phyloP scores from a whole-genome alignment of 1,140 invertebrate genomes.

The Drosophila bocki region DNA sequence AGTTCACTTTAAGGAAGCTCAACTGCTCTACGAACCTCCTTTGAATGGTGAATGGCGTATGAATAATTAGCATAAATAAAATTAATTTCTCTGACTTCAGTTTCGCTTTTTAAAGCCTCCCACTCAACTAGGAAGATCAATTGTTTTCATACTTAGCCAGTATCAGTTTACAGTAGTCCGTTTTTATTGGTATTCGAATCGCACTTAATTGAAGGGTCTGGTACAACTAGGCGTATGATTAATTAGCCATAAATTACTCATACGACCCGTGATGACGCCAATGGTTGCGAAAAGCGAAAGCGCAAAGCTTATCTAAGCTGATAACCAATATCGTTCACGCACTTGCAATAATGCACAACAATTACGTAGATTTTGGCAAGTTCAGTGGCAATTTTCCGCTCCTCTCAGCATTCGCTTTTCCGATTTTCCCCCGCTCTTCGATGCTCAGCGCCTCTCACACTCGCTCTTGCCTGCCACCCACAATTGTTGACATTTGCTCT shows the following conservation, averaged over 20 bases:
- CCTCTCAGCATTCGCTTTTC: background rate
- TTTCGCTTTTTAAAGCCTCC: background rate
- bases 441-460: constrained; percentile 39
- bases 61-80: constrained; percentile 7
- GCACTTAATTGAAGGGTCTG: background rate
- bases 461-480: constrained; percentile 38
- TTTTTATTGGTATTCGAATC: background rate
- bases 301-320: constrained; percentile 26
- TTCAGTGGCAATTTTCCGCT: constrained; percentile 34
- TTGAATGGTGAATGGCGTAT: background rate
- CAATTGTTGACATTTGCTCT: constrained; percentile 53
- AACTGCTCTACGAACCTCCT: background rate
- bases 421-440: constrained; percentile 13
- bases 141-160: background rate
- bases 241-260: constrained; percentile 58
- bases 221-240: constrained; percentile 45
- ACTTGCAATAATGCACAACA: constrained; percentile 34
- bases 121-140: background rate
- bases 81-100: background rate
- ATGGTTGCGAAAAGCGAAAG: constrained; percentile 47
- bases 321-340: constrained; percentile 35
- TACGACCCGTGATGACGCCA: constrained; percentile 56
- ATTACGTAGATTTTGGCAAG: constrained; percentile 47
- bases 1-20: background rate
- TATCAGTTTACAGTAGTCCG: background rate